Percentiles rank a stretch among this genome's conserved stretches.
Conservation (phyloP, 1,140 invertebrate genomes). For the Bemisia tabaci region DNA sequence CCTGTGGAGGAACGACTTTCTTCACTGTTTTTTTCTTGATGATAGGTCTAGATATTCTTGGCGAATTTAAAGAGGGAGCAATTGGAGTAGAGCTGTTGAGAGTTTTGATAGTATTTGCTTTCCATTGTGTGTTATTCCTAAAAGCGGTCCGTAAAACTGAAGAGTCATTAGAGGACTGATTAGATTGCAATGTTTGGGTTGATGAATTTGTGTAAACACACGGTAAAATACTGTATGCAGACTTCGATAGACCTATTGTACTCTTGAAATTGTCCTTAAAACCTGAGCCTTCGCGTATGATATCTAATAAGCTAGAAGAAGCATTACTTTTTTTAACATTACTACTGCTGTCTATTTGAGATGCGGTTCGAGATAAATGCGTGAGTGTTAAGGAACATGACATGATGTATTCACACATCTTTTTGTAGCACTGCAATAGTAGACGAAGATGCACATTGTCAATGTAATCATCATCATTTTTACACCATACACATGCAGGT, state of each 20-base stretch:
- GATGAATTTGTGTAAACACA: conserved; percentile 56
- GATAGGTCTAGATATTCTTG: neutral
- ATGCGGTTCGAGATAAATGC: neutral
- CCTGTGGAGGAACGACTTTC: neutral
- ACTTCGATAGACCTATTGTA: conserved; percentile 48
- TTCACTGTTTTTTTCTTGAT: neutral
- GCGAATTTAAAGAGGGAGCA: neutral
- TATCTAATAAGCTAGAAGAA: conserved; percentile 28
- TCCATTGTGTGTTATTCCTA: neutral
- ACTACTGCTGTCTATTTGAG: conserved; percentile 30
- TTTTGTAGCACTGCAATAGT: conserved; percentile 74
- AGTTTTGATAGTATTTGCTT: neutral
- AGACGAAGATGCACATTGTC: conserved; percentile 71
- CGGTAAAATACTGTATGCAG: conserved; percentile 53
- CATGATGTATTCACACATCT: conserved; percentile 67
- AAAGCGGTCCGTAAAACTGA: neutral
- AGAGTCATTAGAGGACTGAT: conserved; percentile 1
- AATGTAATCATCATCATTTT: conserved; percentile 63
- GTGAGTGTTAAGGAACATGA: conserved; percentile 24
- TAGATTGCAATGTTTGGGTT: conserved; percentile 37
- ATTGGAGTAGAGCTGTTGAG: neutral
- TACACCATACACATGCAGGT: conserved; percentile 71
- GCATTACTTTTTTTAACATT: conserved; percentile 42
- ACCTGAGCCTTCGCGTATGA: conserved; percentile 62
- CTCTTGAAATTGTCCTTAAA: conserved; percentile 64